Evolutionary conservation across 2,888 invertebrate genomes (phyloP).

Genomic region (Aleiodes alternator): DNA sequence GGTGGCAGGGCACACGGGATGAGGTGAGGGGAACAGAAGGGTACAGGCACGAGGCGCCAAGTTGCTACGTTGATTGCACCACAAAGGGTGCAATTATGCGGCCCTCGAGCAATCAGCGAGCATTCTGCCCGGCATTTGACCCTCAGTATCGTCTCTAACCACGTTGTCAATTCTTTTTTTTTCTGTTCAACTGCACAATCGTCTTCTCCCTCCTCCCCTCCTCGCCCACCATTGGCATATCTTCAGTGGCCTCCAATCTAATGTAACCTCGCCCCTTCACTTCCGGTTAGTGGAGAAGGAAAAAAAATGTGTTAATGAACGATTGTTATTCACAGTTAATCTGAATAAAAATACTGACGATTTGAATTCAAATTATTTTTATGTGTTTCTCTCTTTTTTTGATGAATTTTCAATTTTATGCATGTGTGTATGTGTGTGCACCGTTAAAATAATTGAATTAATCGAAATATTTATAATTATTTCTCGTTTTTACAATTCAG

Average conservation of each 20-base stretch:
- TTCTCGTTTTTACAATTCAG: too few species aligned
- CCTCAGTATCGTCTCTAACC: conserved; percentile 60
- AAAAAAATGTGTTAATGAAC: conserved; percentile 73
- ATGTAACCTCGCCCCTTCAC: conserved; percentile 37
- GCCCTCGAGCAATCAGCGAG: conserved; percentile 75
- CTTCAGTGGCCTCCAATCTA: not conserved
- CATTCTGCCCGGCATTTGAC: conserved; percentile 74
- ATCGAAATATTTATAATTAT: too few species aligned
- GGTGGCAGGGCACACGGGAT: conserved; percentile 37
- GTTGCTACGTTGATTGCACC: conserved; percentile 75
- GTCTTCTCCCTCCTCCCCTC: conserved; percentile 31
- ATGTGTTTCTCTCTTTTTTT: conserved; percentile 15
- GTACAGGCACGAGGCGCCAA: conserved; percentile 63
- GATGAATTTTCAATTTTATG: not conserved
- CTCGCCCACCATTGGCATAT: conserved; percentile 29
- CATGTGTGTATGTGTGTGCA: too few species aligned
- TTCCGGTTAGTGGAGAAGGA: not conserved
- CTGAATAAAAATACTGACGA: conserved; percentile 63
- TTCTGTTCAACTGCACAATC: conserved; percentile 46
- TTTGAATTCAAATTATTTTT: conserved; percentile 7
- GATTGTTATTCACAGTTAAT: conserved; percentile 68
- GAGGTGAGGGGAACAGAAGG: conserved; percentile 38
- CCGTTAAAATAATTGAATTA: too few species aligned
- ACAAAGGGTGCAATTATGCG: conserved; percentile 76
- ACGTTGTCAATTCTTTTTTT: conserved; percentile 45